Evolutionary conservation across 2,797 vertebrate species (phyloP).

Genomic region (Chaenodraco wilsoni): DNA sequence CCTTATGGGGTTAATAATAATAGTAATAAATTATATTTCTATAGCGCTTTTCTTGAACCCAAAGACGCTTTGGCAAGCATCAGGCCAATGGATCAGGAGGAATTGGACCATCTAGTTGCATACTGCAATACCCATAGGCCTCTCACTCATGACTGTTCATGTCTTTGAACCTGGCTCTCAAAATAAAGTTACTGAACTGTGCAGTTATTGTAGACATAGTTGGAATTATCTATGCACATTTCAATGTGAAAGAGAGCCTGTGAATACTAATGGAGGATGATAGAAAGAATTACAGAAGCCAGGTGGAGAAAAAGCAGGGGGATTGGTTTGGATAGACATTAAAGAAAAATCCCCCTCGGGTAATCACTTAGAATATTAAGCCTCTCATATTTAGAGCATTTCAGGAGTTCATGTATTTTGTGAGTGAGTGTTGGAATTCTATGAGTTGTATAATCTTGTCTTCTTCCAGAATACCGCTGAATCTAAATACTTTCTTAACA

Average conservation of each 20-base stretch:
- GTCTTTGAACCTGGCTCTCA: constrained; percentile 58
- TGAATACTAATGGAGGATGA: constrained; percentile 67
- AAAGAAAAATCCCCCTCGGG: constrained; percentile 48
- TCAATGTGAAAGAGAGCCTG: constrained; percentile 43
- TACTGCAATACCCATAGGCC: constrained; percentile 60
- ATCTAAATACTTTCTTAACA: not conserved
- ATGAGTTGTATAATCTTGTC: constrained; percentile 1
- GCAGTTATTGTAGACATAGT: constrained; percentile 68
- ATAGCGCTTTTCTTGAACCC: too few species aligned
- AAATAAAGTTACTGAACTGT: constrained; percentile 67
- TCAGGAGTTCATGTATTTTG: constrained; percentile 27
- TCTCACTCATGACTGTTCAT: constrained; percentile 51
- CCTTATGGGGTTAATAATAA: constrained; percentile 54
- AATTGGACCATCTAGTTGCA: constrained; percentile 60
- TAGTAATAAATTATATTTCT: too few species aligned
- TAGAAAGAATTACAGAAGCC: constrained; percentile 57
- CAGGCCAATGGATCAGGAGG: constrained; percentile 62
- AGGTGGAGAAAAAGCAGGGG: constrained; percentile 56
- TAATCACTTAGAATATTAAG: constrained; percentile 43
- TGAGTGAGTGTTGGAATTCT: constrained; percentile 24
- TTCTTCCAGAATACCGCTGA: not conserved
- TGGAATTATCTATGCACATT: constrained; percentile 74
- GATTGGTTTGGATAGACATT: constrained; percentile 63
- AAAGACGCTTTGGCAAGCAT: constrained; percentile 53
- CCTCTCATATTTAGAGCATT: constrained; percentile 38